Percentiles rank a stretch among this genome's conserved stretches.
These are phyloP conservation scores for Gavia stellata DNA, from an alignment of 2,113 vertebrate species.

Conservation along the genomic window DNA sequence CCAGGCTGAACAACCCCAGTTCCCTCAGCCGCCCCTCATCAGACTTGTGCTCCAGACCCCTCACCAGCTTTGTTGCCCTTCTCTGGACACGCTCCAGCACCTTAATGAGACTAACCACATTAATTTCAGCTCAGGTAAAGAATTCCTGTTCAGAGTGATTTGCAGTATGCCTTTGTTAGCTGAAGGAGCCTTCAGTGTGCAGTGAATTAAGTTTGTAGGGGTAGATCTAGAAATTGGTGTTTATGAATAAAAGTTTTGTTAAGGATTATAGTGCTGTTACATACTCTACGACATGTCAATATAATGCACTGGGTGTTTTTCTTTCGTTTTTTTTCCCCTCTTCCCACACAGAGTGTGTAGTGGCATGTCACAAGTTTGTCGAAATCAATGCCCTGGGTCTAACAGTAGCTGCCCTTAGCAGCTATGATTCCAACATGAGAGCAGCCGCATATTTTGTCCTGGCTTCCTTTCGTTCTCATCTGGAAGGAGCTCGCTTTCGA, in stretches of 20 bases:
- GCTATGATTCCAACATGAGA: conserved; percentile 85
- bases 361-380: conserved; percentile 90
- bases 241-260: background rate
- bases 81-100: too few relatives aligned
- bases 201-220: background rate
- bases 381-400: conserved; percentile 86
- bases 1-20: too few relatives aligned
- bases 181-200: background rate
- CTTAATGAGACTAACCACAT: background rate
- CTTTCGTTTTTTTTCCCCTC: background rate
- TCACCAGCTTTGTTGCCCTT: too few relatives aligned
- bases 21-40: too few relatives aligned
- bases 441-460: conserved; percentile 83
- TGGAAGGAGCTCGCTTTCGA: conserved; percentile 84
- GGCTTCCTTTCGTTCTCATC: conserved; percentile 83
- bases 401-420: conserved; percentile 86
- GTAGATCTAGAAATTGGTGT: background rate
- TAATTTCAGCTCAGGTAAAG: background rate
- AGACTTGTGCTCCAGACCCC: too few relatives aligned
- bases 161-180: background rate
- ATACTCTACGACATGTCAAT: rapidly evolving
- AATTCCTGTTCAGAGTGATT: background rate
- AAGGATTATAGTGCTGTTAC: background rate
- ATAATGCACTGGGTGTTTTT: background rate
- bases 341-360: conserved; percentile 78